Evolutionary conservation across 1,140 invertebrate genomes (phyloP).

Genomic region (Atta colombica): DNA sequence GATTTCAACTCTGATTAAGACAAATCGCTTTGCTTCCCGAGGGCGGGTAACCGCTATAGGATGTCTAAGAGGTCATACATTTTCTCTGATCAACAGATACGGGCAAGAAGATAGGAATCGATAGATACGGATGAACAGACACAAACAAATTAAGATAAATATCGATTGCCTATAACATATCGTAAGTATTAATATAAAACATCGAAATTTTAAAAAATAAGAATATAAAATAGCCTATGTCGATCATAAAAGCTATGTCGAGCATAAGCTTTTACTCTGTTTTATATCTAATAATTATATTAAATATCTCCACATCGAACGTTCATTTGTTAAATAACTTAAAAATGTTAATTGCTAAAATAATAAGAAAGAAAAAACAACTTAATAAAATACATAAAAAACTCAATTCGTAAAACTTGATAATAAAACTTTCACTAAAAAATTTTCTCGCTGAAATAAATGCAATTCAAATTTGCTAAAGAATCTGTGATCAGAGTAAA

Average conservation of each 20-base stretch:
- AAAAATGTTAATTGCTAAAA: neutral
- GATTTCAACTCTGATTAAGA: constrained; percentile 58
- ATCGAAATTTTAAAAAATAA: neutral
- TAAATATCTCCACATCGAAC: neutral
- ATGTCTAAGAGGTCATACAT: neutral
- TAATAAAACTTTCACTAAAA: neutral
- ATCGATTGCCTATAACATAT: neutral
- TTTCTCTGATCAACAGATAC: neutral
- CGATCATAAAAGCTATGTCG: neutral
- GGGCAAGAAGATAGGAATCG: neutral
- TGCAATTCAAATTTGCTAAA: neutral
- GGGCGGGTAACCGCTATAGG: neutral
- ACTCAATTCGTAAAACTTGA: neutral
- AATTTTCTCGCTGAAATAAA: neutral
- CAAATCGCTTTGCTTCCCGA: constrained; percentile 48
- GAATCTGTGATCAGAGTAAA: neutral
- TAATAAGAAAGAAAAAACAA: neutral
- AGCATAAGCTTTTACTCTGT: neutral
- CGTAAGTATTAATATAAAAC: neutral
- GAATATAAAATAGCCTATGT: neutral
- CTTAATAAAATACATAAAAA: too few species aligned
- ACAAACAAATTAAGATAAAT: constrained; percentile 4
- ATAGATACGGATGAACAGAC: neutral
- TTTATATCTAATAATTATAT: neutral
- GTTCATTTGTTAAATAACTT: neutral